Percentiles rank a stretch among this genome's conserved stretches.
Conservation (phyloP, 2,113 vertebrate genomes). For the Passer domesticus region DNA sequence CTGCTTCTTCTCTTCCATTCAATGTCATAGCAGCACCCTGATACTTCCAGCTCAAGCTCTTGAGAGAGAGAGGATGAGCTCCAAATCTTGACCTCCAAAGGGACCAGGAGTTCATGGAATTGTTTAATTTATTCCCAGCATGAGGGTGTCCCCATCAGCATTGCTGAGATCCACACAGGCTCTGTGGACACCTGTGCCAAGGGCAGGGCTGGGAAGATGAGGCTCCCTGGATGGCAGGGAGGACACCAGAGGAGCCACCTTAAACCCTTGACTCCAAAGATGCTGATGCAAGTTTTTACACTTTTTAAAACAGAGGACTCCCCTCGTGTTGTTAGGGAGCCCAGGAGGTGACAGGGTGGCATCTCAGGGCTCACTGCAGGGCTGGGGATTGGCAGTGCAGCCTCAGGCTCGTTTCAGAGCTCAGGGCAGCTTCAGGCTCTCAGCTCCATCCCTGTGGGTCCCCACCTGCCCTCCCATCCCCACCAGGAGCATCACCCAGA, state of each 20-base stretch:
- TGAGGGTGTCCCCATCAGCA: rapidly evolving
- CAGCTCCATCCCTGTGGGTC: background rate
- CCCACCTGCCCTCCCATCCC: background rate
- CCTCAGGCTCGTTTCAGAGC: background rate
- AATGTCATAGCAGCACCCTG: background rate
- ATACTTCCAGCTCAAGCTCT: background rate
- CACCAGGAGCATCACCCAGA: background rate
- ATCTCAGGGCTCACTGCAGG: background rate
- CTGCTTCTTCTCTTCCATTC: background rate
- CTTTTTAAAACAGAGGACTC: background rate
- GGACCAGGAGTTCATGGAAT: background rate
- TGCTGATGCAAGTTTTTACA: background rate
- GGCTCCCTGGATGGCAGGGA: background rate
- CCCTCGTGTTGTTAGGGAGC: rapidly evolving
- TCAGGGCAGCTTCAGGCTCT: background rate
- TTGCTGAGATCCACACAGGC: rapidly evolving
- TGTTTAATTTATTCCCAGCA: background rate
- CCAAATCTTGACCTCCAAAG: background rate
- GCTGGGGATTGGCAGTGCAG: background rate
- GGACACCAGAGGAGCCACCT: background rate
- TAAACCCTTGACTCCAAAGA: background rate
- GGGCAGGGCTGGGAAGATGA: background rate
- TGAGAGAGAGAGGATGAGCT: background rate
- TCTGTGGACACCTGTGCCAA: background rate
- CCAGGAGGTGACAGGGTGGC: background rate